Base-by-base conservation (phyloP, 2,113 vertebrate genomes). In the Lethenteron reissneri region DNA sequence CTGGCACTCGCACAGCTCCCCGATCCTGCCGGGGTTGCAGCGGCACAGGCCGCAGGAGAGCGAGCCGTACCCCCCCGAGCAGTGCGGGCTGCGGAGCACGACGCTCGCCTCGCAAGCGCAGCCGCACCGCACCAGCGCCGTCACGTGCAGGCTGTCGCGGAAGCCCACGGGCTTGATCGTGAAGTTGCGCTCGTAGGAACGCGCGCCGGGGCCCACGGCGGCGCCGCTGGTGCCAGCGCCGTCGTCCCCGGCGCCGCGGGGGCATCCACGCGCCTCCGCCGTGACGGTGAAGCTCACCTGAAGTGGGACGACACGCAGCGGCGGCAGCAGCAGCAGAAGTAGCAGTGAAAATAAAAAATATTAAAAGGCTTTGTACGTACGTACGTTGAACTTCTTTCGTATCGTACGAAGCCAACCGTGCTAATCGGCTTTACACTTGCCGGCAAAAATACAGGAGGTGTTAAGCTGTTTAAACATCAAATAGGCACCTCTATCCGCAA, bases 281-380 rank as follows among this genome's bases (percentile, higher is more conserved):
- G 91, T 89, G 0, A 96, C 83, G 69, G 78, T 92, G 77, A 99
- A 99, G 62, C 86, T 92, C 76, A 96, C 94, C 94, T 99, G 75
- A 60, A 70, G 17, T 5, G 71, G 57, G 58, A 10, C 11, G 9
- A 12, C 41, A 15, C 4, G 21, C 14, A 21, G 15, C 56, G 6
- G 41, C 41, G 41, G 21, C 21, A 21, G 21, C 21, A 21, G 21
- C 21, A 21, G 41, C 41, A 5, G 21, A 2, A 21, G 21, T 3
- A 21, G 21, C 21, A 21, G 21, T 21, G 21, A 41, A 7, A 7
- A 41, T 41, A 6, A 7, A 41, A 41, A 41, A 41, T 41, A 7
- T 41, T 1, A 41, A 41, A 41, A 41, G 41, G 41, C 41, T 41
- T 41, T 41, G 41, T 41, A 41, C 6, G 41, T 41, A 41, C 41